Evolutionary conservation across 2,113 vertebrate genomes (phyloP), one percentile per base, ranked within the genome.

Genomic region (Oncorhynchus gorbuscha): DNA sequence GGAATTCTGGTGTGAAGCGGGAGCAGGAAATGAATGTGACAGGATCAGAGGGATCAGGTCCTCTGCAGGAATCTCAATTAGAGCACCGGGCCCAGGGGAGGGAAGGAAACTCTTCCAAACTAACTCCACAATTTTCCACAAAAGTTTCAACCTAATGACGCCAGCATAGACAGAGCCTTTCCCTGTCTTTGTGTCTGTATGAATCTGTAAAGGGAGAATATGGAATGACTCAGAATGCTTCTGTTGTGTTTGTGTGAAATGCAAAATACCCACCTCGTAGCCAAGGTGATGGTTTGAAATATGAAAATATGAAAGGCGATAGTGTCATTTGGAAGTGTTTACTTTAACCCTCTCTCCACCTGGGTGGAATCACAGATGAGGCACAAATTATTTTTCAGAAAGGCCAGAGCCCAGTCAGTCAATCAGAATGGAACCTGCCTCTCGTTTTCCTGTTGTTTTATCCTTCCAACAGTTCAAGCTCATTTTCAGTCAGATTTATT

Each of bases 11-110:
- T 78, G 72, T 75, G 77, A 80, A 83, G 79, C 79, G 78, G 65
- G 72, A 81, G 80, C 79, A 83, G 84, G 84, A 85, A 86, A 86
- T 85, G 68, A 85, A 85, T 86, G 81, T 81, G 84, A 86, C 81
- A 67, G 81, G 78, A 86, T 85, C 79, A 84, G 82, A 84, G 67
- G 71, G 74, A 78, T 80, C 72, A 35, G 71, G 51, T 79, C 73
- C 80, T 80, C 76, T 59, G 48, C 74, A 78, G 83, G 67, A 78
- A 83, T 85, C 84, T 82, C 83, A 83, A 81, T 87, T 85, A 83
- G 76, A 84, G 74, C 66, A 58, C 71, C 68, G 4, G 18, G 39
- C 39, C 39, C 32, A 45, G 20, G 20, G n/a, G n/a, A 39, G n/a
- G 20, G 24, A 67, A 12, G 4, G 26, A 30, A 67, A 67, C 22